phyloP scores from a whole-genome alignment of 2,797 vertebrate genomes.

The Phylloscopus collybita region DNA sequence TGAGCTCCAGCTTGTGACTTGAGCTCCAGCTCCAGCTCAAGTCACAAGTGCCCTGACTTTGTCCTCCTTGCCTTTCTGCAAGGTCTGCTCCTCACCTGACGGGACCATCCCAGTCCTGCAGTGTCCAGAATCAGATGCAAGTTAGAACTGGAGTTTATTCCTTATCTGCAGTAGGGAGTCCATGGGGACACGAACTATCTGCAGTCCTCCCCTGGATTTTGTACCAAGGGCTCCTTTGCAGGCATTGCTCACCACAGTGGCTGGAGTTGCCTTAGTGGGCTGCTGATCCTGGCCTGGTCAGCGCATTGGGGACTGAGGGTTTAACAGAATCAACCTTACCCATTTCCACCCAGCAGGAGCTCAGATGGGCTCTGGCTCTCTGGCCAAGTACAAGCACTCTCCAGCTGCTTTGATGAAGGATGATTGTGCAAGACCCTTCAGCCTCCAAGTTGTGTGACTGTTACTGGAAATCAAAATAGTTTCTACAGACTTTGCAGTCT shows the following conservation, averaged over 20 bases:
- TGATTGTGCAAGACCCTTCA: slow-evolving; percentile 30
- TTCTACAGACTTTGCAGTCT: neutral
- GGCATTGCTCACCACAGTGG: neutral
- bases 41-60: neutral
- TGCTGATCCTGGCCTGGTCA: fast-evolving
- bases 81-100: neutral
- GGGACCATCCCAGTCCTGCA: fast-evolving
- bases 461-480: slow-evolving; percentile 17
- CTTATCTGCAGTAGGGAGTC: neutral
- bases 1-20: no score
- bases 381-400: neutral
- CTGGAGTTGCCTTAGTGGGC: neutral
- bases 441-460: neutral
- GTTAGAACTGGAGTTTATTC: neutral
- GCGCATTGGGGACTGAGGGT: fast-evolving
- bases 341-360: neutral
- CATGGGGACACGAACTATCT: neutral
- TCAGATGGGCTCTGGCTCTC: neutral
- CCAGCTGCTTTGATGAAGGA: neutral
- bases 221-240: neutral
- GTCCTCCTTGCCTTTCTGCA: neutral
- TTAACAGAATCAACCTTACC: neutral
- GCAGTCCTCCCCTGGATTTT: neutral
- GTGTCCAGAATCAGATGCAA: fast-evolving
- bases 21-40: no score